These are phyloP conservation scores for Berghia stephanieae DNA, from an alignment of 1,140 invertebrate species.

Conservation along the genomic window DNA sequence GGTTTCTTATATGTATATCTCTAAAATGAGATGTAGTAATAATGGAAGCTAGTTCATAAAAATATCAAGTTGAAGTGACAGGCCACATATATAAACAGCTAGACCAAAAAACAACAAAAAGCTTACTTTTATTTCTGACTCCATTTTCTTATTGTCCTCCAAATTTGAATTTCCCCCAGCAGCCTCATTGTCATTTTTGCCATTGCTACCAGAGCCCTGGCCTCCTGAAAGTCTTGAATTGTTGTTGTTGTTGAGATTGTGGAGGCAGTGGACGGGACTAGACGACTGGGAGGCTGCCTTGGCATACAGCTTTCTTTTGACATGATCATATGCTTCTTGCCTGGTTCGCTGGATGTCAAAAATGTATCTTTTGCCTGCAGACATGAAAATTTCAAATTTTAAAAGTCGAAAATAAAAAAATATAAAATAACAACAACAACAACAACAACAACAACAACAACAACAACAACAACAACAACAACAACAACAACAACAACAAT, in stretches of 20 bases:
- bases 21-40: no score
- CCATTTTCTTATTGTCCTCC: not conserved
- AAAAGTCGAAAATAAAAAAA: not conserved
- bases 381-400: slow-evolving; percentile 17
- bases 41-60: no score
- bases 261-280: no score
- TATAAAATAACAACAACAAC: not conserved
- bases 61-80: no score
- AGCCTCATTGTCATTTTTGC: slow-evolving; percentile 29
- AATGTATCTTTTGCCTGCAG: slow-evolving; percentile 80
- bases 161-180: not conserved
- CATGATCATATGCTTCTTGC: slow-evolving; percentile 87
- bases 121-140: not conserved
- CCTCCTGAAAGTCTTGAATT: no score
- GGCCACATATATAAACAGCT: no score
- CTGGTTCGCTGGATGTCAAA: slow-evolving; percentile 88
- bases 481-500: not conserved
- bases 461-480: not conserved
- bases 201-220: slow-evolving; percentile 21
- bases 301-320: slow-evolving; percentile 76
- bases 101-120: not conserved
- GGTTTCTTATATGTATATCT: no score
- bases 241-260: no score
- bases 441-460: not conserved
- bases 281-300: slow-evolving; percentile 23